phyloP scores from a whole-genome alignment of 2,797 vertebrate genomes.

The Thripadectes ignobilis region DNA sequence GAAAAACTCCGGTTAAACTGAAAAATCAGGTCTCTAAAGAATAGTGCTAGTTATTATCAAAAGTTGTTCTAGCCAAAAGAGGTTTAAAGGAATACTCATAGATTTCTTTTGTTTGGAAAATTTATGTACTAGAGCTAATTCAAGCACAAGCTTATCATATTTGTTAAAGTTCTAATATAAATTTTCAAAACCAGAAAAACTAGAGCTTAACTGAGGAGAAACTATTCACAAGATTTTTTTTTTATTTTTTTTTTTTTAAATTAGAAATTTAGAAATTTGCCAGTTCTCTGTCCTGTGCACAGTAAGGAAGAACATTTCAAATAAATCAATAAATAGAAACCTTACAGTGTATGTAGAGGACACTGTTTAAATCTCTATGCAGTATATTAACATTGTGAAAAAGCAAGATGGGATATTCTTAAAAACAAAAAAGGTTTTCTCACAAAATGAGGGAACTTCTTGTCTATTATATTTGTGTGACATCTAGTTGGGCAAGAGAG shows the following conservation, averaged over 20 bases:
- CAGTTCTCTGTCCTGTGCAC: neutral
- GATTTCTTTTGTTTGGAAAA: neutral
- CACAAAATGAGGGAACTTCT: neutral
- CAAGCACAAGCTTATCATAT: neutral
- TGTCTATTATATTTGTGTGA: neutral
- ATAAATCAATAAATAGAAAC: neutral
- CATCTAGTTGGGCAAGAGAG: neutral
- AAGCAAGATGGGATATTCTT: neutral
- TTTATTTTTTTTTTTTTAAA: neutral
- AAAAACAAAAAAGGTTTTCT: neutral
- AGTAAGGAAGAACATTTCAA: neutral
- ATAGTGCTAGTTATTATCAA: neutral
- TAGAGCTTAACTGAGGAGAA: neutral
- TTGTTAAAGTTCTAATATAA: neutral
- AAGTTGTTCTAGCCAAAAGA: conserved; percentile 8
- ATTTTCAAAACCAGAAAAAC: neutral
- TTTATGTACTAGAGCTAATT: neutral
- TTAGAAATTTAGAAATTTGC: neutral
- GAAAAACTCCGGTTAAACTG: conserved; percentile 35
- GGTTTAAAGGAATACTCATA: neutral
- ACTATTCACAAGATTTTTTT: neutral
- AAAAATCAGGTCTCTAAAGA: conserved; percentile 1
- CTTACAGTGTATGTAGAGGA: neutral
- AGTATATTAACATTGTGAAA: neutral
- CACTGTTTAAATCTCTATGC: neutral